These are phyloP conservation scores for Melipona quadrifasciata DNA, from an alignment of 1,140 invertebrate genomes.

Conservation along the genomic window DNA sequence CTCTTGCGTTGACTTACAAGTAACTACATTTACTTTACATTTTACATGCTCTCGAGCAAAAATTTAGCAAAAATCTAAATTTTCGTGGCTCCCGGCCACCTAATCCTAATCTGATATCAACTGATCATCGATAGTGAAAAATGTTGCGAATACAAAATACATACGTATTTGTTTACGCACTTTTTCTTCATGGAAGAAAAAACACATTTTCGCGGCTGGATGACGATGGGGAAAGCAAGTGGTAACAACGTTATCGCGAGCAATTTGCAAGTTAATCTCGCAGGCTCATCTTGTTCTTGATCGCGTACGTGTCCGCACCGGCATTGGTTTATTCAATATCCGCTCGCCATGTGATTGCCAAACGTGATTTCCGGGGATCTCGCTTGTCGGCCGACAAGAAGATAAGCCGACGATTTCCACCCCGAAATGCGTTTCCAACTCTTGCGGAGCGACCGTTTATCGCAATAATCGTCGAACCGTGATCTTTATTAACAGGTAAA, in stretches of 20 bases:
- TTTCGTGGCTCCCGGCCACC: no score
- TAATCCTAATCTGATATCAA: no score
- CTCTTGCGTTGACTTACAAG: no score
- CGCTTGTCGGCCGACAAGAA: conserved; percentile 6
- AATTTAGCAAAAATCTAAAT: no score
- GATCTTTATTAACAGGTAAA: neutral
- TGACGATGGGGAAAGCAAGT: neutral
- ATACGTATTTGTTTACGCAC: no score
- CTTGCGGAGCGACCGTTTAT: neutral
- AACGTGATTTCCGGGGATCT: conserved; percentile 74
- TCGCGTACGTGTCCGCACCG: neutral
- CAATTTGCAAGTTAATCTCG: conserved; percentile 28
- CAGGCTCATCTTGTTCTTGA: conserved; percentile 28
- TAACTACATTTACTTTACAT: no score
- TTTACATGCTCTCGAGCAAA: no score
- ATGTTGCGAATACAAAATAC: no score
- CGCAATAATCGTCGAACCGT: neutral
- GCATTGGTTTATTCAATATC: conserved; percentile 69
- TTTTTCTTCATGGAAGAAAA: neutral
- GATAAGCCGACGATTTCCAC: conserved; percentile 32
- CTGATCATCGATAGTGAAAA: no score
- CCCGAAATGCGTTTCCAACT: neutral
- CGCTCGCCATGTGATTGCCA: conserved; percentile 70
- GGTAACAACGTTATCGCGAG: neutral
- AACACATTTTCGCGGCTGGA: no score